A percentile compares a stretch with the other conserved stretches of the same genome.
Conservation (phyloP, 2,888 invertebrate species). For the Eristalis pertinax region DNA sequence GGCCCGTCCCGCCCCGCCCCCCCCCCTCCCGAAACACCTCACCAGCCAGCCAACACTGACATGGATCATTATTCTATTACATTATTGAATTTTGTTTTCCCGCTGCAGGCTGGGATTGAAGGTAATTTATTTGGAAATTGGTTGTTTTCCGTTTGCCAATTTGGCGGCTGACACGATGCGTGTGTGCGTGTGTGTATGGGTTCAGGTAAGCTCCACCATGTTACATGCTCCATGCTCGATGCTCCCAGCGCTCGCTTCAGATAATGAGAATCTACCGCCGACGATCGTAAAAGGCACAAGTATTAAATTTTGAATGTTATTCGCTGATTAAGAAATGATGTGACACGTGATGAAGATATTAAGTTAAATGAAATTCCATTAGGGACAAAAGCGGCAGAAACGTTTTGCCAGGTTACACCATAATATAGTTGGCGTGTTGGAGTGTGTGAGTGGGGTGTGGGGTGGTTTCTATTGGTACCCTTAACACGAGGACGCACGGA, state of each 20-base stretch:
- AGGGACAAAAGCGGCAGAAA: slow-evolving; percentile 2
- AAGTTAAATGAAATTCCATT: slow-evolving; percentile 61
- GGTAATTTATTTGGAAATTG: slow-evolving; percentile 72
- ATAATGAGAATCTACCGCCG: slow-evolving; percentile 48
- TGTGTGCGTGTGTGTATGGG: neutral
- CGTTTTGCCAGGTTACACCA: neutral
- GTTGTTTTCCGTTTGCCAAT: slow-evolving; percentile 70
- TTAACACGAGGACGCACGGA: neutral
- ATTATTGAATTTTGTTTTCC: slow-evolving; percentile 70
- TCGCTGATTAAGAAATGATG: slow-evolving; percentile 67
- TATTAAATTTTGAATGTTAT: slow-evolving; percentile 66
- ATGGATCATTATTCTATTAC: slow-evolving; percentile 72
- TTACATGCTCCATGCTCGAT: neutral
- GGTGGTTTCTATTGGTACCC: neutral
- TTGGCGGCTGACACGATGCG: slow-evolving; percentile 51
- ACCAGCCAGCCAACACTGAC: slow-evolving; percentile 25
- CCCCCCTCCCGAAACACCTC: neutral
- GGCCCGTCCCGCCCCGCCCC: neutral
- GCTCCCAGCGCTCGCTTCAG: slow-evolving; percentile 3
- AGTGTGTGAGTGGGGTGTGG: neutral
- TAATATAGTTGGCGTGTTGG: neutral
- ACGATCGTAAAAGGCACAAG: slow-evolving; percentile 58
- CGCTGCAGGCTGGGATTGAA: slow-evolving; percentile 63
- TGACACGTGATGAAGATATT: slow-evolving; percentile 70
- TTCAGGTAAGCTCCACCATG: slow-evolving; percentile 31